A percentile compares a stretch with the other conserved stretches of the same genome.
phyloP scores from a whole-genome alignment of 2,888 invertebrate genomes.

The Fragum fragum region DNA sequence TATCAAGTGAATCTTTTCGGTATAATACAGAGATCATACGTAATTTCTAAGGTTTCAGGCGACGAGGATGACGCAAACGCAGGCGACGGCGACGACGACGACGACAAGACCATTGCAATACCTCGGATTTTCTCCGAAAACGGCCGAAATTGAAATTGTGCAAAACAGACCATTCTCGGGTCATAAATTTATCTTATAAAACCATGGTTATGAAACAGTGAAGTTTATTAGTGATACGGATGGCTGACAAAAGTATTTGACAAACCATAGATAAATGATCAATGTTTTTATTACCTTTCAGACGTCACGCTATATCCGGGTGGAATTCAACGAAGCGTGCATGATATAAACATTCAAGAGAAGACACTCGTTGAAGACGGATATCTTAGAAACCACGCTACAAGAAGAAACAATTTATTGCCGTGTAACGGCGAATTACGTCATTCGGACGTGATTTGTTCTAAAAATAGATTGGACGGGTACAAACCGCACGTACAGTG shows the following conservation, averaged over 20 bases:
- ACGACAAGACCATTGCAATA: too few species aligned
- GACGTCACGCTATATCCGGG: neutral
- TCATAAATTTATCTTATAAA: too few species aligned
- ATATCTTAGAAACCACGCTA: neutral
- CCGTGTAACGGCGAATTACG: neutral
- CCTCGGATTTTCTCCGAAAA: too few species aligned
- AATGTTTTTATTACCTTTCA: constrained; percentile 3
- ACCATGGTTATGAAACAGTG: too few species aligned
- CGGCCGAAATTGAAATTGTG: too few species aligned
- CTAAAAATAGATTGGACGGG: neutral
- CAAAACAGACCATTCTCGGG: too few species aligned
- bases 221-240: neutral
- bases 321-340: neutral
- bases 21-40: too few species aligned
- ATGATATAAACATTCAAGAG: neutral
- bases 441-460: neutral
- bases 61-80: too few species aligned
- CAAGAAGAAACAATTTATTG: neutral
- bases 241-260: constrained; percentile 1
- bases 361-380: neutral
- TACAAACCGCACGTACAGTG: neutral
- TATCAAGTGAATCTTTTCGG: too few species aligned
- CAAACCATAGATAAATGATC: neutral
- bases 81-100: too few species aligned
- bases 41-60: too few species aligned